Evolutionary conservation across 2,113 vertebrate species (phyloP).

Genomic region (Chionodraco myersi): DNA sequence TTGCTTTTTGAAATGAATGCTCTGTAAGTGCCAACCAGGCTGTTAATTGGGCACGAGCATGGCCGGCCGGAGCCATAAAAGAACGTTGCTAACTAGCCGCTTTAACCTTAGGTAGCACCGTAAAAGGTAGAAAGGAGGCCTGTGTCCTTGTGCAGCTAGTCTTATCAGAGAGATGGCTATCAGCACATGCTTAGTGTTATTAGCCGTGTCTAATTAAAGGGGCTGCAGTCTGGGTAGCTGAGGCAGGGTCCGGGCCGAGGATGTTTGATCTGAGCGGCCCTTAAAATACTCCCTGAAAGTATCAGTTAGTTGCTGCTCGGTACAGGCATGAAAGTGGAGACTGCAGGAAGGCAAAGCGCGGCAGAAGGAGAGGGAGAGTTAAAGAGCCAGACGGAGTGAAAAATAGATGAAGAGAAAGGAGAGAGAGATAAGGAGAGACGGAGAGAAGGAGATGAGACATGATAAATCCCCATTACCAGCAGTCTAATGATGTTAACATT

Average conservation of each 20-base stretch:
- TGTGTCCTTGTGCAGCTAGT: constrained; percentile 68
- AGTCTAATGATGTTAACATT: constrained; percentile 96
- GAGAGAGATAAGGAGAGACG: constrained; percentile 54
- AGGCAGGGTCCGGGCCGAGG: constrained; percentile 67
- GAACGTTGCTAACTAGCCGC: constrained; percentile 59
- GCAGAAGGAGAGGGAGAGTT: constrained; percentile 9
- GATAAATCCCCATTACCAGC: constrained; percentile 94
- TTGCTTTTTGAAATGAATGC: constrained; percentile 46
- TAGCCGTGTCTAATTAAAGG: constrained; percentile 92
- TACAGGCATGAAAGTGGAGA: constrained; percentile 80
- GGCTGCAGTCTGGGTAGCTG: constrained; percentile 83
- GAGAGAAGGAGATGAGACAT: constrained; percentile 87
- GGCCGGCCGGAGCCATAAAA: constrained; percentile 49
- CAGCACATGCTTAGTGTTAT: constrained; percentile 87
- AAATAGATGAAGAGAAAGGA: constrained; percentile 57
- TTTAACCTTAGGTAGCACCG: constrained; percentile 73
- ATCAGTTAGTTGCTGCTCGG: constrained; percentile 66
- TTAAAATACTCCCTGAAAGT: constrained; percentile 82
- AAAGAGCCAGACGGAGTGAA: constrained; percentile 45
- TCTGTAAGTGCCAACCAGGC: constrained; percentile 54
- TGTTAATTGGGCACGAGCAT: constrained; percentile 64
- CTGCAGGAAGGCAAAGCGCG: constrained; percentile 10
- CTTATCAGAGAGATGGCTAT: constrained; percentile 85
- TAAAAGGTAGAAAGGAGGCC: constrained; percentile 64
- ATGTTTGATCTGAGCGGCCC: constrained; percentile 87